Evolutionary conservation across 2,888 invertebrate species (phyloP).

Genomic region (Eustalomyia histrio): DNA sequence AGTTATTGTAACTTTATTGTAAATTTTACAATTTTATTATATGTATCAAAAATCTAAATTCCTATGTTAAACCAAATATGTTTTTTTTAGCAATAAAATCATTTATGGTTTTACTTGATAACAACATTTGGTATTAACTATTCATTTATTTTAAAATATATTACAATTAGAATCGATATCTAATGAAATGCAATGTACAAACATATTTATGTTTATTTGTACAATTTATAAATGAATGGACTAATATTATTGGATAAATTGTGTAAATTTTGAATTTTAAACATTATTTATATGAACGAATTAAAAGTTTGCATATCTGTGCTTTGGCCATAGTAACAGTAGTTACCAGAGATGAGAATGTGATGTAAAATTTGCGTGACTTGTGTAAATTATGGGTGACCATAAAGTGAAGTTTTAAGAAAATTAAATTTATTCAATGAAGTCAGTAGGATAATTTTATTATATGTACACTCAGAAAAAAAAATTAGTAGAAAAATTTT

Average conservation of each 20-base stretch:
- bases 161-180: not conserved
- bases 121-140: constrained; percentile 16
- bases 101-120: constrained; percentile 60
- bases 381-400: too few species aligned
- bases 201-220: too few species aligned
- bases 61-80: constrained; percentile 30
- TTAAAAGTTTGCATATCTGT: constrained; percentile 23
- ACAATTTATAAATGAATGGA: not conserved
- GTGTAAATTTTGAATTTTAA: constrained; percentile 26
- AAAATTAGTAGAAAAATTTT: too few species aligned
- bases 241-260: constrained; percentile 15
- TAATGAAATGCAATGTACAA: not conserved
- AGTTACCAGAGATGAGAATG: too few species aligned
- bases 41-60: constrained; percentile 12
- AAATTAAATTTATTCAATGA: too few species aligned
- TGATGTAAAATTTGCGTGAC: too few species aligned
- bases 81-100: constrained; percentile 60
- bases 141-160: not conserved
- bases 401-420: too few species aligned
- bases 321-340: too few species aligned
- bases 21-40: not conserved
- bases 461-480: too few species aligned
- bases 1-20: too few species aligned
- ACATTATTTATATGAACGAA: constrained; percentile 11
- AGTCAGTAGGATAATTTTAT: too few species aligned